phyloP scores from a whole-genome alignment of 2,888 invertebrate species.

The Brenthis hecate region DNA sequence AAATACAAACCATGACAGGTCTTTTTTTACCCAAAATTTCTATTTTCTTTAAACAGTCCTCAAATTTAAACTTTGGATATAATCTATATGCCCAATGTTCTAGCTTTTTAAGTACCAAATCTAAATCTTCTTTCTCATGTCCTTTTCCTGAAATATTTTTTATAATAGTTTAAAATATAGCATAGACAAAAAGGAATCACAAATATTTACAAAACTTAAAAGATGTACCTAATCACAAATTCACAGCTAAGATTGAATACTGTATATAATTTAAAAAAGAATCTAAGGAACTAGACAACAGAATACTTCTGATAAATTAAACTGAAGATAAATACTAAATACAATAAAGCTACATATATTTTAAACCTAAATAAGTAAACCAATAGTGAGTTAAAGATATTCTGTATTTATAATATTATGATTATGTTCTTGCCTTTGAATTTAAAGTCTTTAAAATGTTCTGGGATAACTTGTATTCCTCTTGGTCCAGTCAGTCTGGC shows the following conservation, averaged over 20 bases:
- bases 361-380: no score
- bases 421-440: constrained; percentile 83
- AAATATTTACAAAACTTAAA: no score
- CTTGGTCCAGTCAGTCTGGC: constrained; percentile 88
- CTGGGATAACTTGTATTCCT: constrained; percentile 91
- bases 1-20: constrained; percentile 85
- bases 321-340: no score
- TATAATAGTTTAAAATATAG: no score
- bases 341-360: no score
- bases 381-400: no score
- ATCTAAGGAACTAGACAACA: not conserved
- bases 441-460: constrained; percentile 90
- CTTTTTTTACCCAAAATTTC: constrained; percentile 89
- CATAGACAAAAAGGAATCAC: no score
- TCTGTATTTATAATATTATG: not conserved
- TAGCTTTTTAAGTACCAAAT: constrained; percentile 88
- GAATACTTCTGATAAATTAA: no score
- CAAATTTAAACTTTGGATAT: constrained; percentile 94
- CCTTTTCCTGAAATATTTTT: constrained; percentile 82
- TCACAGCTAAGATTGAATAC: no score
- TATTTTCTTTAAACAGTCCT: constrained; percentile 91
- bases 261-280: not conserved
- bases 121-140: constrained; percentile 91
- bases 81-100: constrained; percentile 97
- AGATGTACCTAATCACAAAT: no score